These are phyloP conservation scores for Phataginus tricuspis DNA, from an alignment of 2,797 vertebrate species.

Conservation along the genomic window DNA sequence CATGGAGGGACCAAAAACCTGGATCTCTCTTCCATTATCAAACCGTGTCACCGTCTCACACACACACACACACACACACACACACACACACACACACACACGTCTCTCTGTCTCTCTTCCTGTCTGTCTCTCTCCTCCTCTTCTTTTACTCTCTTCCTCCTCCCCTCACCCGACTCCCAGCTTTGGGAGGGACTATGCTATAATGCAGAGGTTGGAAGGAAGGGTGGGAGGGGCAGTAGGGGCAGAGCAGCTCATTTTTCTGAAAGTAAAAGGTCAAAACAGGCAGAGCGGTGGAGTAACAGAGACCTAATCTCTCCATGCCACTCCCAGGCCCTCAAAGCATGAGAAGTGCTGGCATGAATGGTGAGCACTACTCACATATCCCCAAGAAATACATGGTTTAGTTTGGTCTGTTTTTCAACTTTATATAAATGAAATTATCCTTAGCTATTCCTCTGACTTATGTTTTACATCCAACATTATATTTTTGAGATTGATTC, in stretches of 20 bases:
- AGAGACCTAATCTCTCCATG: not conserved
- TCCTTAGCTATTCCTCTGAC: not conserved
- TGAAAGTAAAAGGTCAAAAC: not conserved
- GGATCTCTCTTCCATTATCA: not conserved
- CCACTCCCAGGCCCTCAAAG: not conserved
- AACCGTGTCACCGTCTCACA: not conserved
- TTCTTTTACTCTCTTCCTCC: not conserved
- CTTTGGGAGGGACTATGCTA: not conserved
- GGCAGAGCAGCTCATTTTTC: not conserved
- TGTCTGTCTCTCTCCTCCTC: not conserved
- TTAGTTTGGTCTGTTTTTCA: not conserved
- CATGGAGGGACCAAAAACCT: not conserved
- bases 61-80: not conserved
- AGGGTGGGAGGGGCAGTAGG: not conserved
- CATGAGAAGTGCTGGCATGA: not conserved
- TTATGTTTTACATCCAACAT: not conserved
- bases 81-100: not conserved
- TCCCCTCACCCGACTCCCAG: not conserved
- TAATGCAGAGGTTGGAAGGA: not conserved
- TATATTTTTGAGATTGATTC: not conserved
- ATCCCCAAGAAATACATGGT: not conserved
- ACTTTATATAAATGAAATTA: not conserved
- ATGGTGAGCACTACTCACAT: not conserved
- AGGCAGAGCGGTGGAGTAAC: not conserved
- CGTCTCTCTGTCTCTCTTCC: rapidly evolving